phyloP scores from a whole-genome alignment of 2,888 invertebrate species.

The Trypoxylon attenuatum region DNA sequence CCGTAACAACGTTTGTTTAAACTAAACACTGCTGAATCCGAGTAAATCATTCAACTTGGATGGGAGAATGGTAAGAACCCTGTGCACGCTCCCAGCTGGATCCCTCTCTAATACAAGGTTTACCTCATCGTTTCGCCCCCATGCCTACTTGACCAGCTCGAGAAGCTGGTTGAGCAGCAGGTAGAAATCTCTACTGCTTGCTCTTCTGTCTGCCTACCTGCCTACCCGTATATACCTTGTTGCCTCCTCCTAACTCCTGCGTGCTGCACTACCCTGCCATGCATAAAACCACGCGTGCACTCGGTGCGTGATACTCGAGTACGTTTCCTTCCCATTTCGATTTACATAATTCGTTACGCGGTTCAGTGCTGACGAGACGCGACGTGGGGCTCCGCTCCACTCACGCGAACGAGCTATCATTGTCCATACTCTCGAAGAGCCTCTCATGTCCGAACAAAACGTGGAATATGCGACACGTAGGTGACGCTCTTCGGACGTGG shows the following conservation, averaged over 20 bases:
- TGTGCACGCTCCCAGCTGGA: slow-evolving; percentile 5
- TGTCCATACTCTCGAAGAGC: neutral
- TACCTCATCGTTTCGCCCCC: slow-evolving; percentile 24
- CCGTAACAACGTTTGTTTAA: slow-evolving; percentile 41
- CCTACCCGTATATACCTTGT: neutral
- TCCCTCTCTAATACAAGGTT: slow-evolving; percentile 37
- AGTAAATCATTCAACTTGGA: slow-evolving; percentile 52
- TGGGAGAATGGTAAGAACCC: slow-evolving; percentile 37
- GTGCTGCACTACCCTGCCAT: too few species aligned
- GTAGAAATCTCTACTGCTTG: too few species aligned
- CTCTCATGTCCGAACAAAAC: neutral
- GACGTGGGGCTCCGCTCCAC: neutral
- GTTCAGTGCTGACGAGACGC: slow-evolving; percentile 14
- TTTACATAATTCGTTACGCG: slow-evolving; percentile 62
- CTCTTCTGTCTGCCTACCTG: neutral
- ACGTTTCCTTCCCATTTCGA: slow-evolving; percentile 55
- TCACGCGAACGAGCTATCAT: neutral
- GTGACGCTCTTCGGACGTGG: neutral
- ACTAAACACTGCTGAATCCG: slow-evolving; percentile 45
- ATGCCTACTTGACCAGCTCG: slow-evolving; percentile 4
- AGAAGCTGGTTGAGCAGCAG: too few species aligned
- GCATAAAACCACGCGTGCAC: slow-evolving; percentile 48
- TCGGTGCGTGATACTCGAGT: slow-evolving; percentile 57
- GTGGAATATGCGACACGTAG: neutral
- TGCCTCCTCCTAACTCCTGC: neutral